Conservation (phyloP, 2,113 vertebrate genomes). For the Lophura nycthemera region DNA sequence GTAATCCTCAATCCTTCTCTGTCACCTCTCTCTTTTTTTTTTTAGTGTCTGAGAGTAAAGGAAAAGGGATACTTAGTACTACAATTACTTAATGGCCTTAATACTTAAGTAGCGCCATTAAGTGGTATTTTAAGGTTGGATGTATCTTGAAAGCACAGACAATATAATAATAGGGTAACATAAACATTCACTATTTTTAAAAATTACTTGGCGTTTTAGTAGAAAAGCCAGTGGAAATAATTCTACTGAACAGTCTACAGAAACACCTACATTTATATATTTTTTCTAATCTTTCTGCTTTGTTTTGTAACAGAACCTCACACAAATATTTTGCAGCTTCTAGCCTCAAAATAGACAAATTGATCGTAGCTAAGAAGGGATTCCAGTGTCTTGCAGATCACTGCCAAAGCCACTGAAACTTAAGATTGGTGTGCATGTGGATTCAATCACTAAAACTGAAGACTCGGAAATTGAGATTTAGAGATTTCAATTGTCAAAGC, state of each 20-base stretch:
- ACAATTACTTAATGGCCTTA: background rate
- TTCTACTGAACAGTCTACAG: background rate
- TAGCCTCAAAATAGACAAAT: background rate
- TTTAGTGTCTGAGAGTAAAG: background rate
- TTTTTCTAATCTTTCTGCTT: background rate
- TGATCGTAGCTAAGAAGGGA: background rate
- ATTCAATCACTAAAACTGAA: background rate
- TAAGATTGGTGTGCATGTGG: accelerated
- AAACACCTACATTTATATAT: background rate
- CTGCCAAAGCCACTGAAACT: background rate
- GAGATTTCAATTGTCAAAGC: background rate
- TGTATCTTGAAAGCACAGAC: background rate
- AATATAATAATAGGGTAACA: background rate
- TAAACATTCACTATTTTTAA: background rate
- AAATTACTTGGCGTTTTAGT: background rate
- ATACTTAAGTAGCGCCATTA: background rate
- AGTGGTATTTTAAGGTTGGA: background rate
- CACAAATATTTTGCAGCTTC: background rate
- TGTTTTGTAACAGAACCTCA: background rate
- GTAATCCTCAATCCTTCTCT: background rate
- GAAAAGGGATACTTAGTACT: background rate
- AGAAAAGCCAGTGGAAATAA: background rate
- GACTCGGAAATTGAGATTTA: background rate
- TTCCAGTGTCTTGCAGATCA: background rate
- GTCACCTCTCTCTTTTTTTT: background rate